A percentile compares a stretch with the other conserved stretches of the same genome.
Conservation (phyloP, 2,797 vertebrate species). For the Lacerta viridis region DNA sequence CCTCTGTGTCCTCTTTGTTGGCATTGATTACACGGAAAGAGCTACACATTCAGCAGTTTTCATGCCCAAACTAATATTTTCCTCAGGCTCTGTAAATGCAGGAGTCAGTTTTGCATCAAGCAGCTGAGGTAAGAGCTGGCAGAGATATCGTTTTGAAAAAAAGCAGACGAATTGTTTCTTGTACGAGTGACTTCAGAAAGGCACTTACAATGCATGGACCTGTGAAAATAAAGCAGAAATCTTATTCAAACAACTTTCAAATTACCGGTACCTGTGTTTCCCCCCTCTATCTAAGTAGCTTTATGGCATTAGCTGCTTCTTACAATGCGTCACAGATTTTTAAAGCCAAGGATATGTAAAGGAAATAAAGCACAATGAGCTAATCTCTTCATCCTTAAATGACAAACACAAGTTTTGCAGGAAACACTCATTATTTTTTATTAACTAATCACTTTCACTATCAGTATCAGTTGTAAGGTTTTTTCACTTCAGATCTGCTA, state of each 20-base stretch:
- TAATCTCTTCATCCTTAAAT: neutral
- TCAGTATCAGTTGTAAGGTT: neutral
- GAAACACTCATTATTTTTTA: neutral
- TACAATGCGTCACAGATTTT: neutral
- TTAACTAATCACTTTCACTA: neutral
- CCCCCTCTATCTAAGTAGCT: neutral
- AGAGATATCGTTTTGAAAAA: constrained; percentile 65
- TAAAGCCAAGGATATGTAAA: neutral
- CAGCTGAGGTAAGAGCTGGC: constrained; percentile 76
- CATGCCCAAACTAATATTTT: constrained; percentile 70
- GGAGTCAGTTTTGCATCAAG: constrained; percentile 76
- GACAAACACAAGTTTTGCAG: neutral
- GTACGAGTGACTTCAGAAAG: constrained; percentile 80
- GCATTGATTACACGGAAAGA: constrained; percentile 65
- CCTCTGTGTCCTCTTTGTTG: constrained; percentile 65
- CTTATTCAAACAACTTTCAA: neutral
- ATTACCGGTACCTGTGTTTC: too few relatives aligned
- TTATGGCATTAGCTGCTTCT: neutral
- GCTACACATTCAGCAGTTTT: constrained; percentile 75
- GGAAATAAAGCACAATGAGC: neutral
- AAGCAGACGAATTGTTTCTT: constrained; percentile 68
- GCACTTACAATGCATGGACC: constrained; percentile 82
- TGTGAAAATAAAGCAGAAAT: constrained; percentile 76
- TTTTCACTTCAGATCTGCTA: neutral
- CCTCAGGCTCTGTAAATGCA: constrained; percentile 65